phyloP scores from a whole-genome alignment of 1,140 invertebrate genomes.

The Drosophila sucinea region DNA sequence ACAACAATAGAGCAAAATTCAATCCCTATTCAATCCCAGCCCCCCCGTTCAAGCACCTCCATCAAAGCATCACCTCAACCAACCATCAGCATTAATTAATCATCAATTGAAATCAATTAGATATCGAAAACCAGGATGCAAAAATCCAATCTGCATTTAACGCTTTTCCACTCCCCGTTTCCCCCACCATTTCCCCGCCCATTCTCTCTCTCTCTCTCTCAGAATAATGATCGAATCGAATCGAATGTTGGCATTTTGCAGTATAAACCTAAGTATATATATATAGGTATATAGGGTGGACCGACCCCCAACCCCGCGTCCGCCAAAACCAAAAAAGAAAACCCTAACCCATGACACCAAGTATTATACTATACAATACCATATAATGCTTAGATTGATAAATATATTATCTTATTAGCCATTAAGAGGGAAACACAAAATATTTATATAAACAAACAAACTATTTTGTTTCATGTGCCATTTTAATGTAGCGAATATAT shows the following conservation, averaged over 20 bases:
- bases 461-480: slow-evolving; percentile 79
- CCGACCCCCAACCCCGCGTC: background rate
- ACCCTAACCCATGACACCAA: slow-evolving; percentile 58
- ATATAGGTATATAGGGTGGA: slow-evolving; percentile 1
- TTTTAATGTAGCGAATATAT: slow-evolving; percentile 70
- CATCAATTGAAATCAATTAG: slow-evolving; percentile 9
- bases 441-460: slow-evolving; percentile 45
- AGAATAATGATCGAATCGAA: background rate
- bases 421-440: slow-evolving; percentile 33
- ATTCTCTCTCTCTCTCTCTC: slow-evolving; percentile 14
- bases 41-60: background rate
- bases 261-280: slow-evolving; percentile 20
- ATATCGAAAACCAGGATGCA: background rate
- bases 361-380: slow-evolving; percentile 68
- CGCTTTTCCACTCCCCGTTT: slow-evolving; percentile 43
- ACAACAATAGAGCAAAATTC: background rate
- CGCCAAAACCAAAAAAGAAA: slow-evolving; percentile 30
- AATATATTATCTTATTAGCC: slow-evolving; percentile 41
- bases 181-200: background rate
- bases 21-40: background rate
- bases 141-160: slow-evolving; percentile 63
- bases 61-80: background rate
- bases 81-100: slow-evolving; percentile 11
- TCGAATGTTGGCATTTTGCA: slow-evolving; percentile 47
- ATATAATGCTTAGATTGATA: slow-evolving; percentile 45